A percentile compares a stretch with the other conserved stretches of the same genome.
These are phyloP conservation scores for Trididemnum clinides DNA, from an alignment of 23 tunicate species.

Conservation along the genomic window DNA sequence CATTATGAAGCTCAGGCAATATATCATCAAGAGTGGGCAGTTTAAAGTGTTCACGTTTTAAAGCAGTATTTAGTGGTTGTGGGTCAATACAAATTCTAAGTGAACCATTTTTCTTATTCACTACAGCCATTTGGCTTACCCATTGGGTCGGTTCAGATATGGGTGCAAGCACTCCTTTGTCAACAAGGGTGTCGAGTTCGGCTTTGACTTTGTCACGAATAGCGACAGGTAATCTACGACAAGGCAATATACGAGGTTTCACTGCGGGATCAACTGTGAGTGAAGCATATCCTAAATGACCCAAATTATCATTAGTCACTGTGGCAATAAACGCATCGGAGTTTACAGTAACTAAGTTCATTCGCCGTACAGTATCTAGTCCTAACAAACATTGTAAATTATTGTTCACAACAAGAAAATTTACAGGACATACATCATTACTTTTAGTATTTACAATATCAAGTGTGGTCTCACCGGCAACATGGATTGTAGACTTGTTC, in stretches of 20 bases:
- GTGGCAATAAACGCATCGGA: not conserved
- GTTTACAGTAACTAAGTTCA: conserved; percentile 10
- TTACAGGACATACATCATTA: not conserved
- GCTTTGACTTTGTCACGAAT: conserved; percentile 2
- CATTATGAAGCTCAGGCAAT: conserved; percentile 5
- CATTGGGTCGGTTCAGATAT: conserved; percentile 22
- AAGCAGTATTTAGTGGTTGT: conserved; percentile 8
- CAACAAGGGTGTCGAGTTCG: conserved; percentile 4
- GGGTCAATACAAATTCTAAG: conserved; percentile 34
- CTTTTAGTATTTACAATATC: conserved; percentile 9
- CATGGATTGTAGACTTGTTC: not conserved
- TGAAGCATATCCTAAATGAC: conserved; percentile 14
- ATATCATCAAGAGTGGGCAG: conserved; percentile 24
- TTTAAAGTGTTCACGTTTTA: conserved; percentile 24
- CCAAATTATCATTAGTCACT: not conserved
- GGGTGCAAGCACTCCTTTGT: not conserved
- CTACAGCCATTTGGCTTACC: conserved; percentile 45
- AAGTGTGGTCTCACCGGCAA: conserved; percentile 9
- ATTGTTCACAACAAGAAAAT: conserved; percentile 34
- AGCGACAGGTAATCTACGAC: conserved; percentile 3
- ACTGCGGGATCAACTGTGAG: conserved; percentile 14
- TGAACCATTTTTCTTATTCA: conserved; percentile 18
- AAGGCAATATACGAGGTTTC: conserved; percentile 19
- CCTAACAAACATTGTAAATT: conserved; percentile 22
- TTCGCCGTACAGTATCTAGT: not conserved